Percentiles rank a stretch among this genome's conserved stretches.
Conservation (phyloP, 2,113 vertebrate genomes). For the Carlito syrichta region DNA sequence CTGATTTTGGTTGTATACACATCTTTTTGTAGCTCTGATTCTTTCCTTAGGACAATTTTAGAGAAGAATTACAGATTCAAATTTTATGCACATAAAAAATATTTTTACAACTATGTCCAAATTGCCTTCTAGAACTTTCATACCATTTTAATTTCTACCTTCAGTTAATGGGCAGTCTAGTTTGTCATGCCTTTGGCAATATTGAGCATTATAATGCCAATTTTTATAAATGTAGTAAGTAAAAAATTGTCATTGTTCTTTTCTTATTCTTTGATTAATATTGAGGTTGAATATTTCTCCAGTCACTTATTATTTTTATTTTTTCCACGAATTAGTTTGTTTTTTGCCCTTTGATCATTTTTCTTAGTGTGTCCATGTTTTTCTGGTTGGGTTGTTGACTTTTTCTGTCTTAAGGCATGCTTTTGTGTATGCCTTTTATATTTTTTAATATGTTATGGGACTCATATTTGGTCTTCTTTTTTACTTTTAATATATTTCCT, state of each 20-base stretch:
- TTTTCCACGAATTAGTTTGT: background rate
- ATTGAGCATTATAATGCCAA: conserved; percentile 6
- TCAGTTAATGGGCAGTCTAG: background rate
- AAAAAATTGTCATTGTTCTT: background rate
- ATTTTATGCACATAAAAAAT: background rate
- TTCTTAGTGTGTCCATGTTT: conserved; percentile 1
- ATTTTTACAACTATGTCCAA: background rate
- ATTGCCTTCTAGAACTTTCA: conserved; percentile 5
- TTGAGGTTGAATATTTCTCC: background rate
- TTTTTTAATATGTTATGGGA: background rate
- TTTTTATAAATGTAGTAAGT: background rate
- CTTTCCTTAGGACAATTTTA: conserved; percentile 10
- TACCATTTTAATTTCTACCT: background rate
- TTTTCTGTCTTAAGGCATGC: background rate
- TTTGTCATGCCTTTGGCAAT: background rate
- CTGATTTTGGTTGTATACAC: background rate
- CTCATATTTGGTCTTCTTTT: background rate
- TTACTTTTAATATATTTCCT: conserved; percentile 16
- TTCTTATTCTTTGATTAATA: conserved; percentile 22
- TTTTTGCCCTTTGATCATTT: conserved; percentile 7
- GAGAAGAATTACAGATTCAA: background rate
- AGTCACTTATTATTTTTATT: conserved; percentile 11
- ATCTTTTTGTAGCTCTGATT: background rate
- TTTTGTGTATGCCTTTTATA: background rate
- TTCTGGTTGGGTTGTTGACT: background rate